Evolutionary conservation across 2,888 invertebrate species (phyloP).

Genomic region (Branchinecta sandiegonensis): DNA sequence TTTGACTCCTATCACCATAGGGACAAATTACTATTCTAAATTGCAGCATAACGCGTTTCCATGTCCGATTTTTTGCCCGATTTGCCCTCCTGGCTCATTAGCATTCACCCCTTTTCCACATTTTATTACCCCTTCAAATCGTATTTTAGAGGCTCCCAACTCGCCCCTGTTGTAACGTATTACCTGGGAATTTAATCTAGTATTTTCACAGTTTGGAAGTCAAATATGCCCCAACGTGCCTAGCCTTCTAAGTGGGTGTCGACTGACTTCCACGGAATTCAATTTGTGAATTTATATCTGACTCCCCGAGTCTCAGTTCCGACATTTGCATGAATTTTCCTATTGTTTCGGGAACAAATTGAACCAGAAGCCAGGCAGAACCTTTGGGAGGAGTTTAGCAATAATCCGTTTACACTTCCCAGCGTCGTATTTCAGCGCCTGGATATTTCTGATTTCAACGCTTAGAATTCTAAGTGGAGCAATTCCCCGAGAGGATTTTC

Average conservation of each 20-base stretch:
- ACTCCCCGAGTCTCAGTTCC: not conserved
- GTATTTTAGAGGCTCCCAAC: too few species aligned
- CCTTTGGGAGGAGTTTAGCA: constrained; percentile 11
- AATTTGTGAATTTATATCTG: too few species aligned
- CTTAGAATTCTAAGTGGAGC: too few species aligned
- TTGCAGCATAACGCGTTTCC: constrained; percentile 6
- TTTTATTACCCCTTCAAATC: not conserved
- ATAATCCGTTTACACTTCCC: too few species aligned
- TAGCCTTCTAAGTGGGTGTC: too few species aligned
- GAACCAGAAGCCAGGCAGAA: not conserved
- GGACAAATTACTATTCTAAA: constrained; percentile 11
- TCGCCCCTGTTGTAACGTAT: not conserved
- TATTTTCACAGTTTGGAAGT: constrained; percentile 8
- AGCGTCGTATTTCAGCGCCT: too few species aligned
- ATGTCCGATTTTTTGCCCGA: constrained; percentile 15
- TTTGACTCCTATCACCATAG: constrained; percentile 14
- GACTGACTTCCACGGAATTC: too few species aligned
- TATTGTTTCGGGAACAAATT: not conserved
- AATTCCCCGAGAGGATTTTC: too few species aligned
- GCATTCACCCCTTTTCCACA: constrained; percentile 8
- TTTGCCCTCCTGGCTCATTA: constrained; percentile 11
- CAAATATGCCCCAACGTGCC: not conserved
- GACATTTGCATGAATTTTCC: constrained; percentile 8
- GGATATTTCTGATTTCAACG: too few species aligned
- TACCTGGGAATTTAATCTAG: constrained; percentile 16